These are phyloP conservation scores for Porites lobata DNA, from an alignment of 92 coral and sea anemone genomes.

Conservation along the genomic window DNA sequence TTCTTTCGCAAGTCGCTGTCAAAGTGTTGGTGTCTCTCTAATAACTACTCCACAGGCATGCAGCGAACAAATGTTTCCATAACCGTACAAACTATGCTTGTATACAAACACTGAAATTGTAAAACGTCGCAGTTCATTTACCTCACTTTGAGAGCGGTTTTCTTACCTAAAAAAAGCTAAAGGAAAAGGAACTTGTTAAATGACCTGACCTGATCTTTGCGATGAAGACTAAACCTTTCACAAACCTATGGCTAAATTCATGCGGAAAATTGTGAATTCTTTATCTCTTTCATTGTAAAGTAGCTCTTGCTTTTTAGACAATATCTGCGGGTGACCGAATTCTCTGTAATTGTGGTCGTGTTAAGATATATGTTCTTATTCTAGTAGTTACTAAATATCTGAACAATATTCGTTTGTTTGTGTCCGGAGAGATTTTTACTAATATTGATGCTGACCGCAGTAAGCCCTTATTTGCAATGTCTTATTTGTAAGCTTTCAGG, in stretches of 20 bases:
- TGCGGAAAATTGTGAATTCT: neutral
- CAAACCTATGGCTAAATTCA: neutral
- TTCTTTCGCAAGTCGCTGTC: conserved; percentile 30
- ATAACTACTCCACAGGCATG: conserved; percentile 47
- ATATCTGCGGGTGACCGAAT: conserved; percentile 39
- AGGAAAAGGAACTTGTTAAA: neutral
- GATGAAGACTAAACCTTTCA: neutral
- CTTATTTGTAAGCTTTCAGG: neutral
- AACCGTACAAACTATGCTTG: conserved; percentile 14
- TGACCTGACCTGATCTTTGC: no score
- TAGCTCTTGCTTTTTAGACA: conserved; percentile 21
- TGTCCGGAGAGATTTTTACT: neutral
- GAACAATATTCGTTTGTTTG: neutral
- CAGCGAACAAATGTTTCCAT: conserved; percentile 44
- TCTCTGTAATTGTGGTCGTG: conserved; percentile 15
- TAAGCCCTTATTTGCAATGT: neutral
- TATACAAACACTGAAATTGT: conserved; percentile 26
- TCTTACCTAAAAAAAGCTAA: neutral
- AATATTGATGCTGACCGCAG: neutral
- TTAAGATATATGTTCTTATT: conserved; percentile 23
- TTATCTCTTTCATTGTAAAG: neutral
- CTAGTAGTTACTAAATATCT: neutral
- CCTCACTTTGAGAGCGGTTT: neutral
- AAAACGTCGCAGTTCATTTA: conserved; percentile 22
- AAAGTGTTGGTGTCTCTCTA: conserved; percentile 3